phyloP scores from a whole-genome alignment of 2,797 vertebrate species.

The Prunella strophiata region DNA sequence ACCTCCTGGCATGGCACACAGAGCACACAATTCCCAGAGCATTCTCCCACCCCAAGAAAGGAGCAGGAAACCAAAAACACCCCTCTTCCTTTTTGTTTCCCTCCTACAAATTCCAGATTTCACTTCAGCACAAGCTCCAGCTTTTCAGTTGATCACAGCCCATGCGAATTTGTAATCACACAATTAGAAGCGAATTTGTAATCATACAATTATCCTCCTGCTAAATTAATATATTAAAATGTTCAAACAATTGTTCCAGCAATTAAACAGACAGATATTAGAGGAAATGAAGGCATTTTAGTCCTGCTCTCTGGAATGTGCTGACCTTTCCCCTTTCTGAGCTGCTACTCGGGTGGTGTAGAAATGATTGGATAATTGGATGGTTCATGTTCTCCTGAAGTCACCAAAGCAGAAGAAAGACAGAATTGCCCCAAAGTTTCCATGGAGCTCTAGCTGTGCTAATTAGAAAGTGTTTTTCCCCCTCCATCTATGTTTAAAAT shows the following conservation, averaged over 20 bases:
- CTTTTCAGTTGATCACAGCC: not conserved
- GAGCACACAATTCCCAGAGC: fast-evolving
- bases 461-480: not conserved
- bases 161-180: not conserved
- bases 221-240: conserved; percentile 71
- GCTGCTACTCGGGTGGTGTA: conserved; percentile 37
- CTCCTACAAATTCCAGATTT: not conserved
- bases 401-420: conserved; percentile 38
- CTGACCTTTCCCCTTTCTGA: conserved; percentile 68
- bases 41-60: not conserved
- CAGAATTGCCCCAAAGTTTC: conserved; percentile 28
- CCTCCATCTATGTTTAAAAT: not conserved
- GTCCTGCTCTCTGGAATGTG: conserved; percentile 54
- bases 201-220: conserved; percentile 54
- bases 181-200: conserved; percentile 49
- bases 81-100: not conserved
- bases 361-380: conserved; percentile 71
- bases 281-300: conserved; percentile 54
- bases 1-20: fast-evolving
- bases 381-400: conserved; percentile 60
- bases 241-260: conserved; percentile 73
- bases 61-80: not conserved
- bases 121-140: not conserved
- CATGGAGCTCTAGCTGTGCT: not conserved
- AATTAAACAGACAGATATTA: conserved; percentile 74